Evolutionary conservation across 2,888 invertebrate species (phyloP).

Genomic region (Entomobrya multifasciata): DNA sequence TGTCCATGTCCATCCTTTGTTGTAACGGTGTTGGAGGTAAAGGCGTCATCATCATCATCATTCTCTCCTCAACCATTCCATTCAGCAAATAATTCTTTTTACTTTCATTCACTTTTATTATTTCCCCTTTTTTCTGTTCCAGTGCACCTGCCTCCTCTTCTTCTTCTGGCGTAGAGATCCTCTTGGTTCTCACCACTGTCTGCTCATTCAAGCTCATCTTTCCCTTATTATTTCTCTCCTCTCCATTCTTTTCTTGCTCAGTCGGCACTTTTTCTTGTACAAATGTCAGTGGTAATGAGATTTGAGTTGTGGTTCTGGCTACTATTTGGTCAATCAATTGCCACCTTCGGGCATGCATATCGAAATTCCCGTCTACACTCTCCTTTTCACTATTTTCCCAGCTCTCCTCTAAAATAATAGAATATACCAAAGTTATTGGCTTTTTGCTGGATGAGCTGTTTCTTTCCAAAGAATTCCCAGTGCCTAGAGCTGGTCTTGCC

Average conservation of each 20-base stretch:
- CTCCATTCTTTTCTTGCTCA: slow-evolving; percentile 36
- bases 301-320: slow-evolving; percentile 67
- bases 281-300: slow-evolving; percentile 69
- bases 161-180: not conserved
- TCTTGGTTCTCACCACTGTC: slow-evolving; percentile 1
- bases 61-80: slow-evolving; percentile 3
- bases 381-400: slow-evolving; percentile 32
- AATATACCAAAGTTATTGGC: slow-evolving; percentile 55
- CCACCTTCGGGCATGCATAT: slow-evolving; percentile 63
- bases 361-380: slow-evolving; percentile 26
- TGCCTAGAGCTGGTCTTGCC: not conserved
- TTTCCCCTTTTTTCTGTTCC: slow-evolving; percentile 17
- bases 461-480: too few relatives aligned
- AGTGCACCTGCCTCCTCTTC: slow-evolving; percentile 46
- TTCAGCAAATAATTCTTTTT: slow-evolving; percentile 28
- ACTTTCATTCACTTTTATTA: slow-evolving; percentile 30
- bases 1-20: too few relatives aligned
- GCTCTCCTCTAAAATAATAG: slow-evolving; percentile 64
- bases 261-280: slow-evolving; percentile 9
- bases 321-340: slow-evolving; percentile 75
- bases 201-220: slow-evolving; percentile 41
- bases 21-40: not conserved
- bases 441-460: not conserved
- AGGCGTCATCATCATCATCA: slow-evolving; percentile 29
- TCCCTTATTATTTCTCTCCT: slow-evolving; percentile 6